Percentiles rank a stretch among this genome's conserved stretches.
Evolutionary conservation across 2,797 vertebrate species (phyloP).

Genomic region (Capromys pilorides): DNA sequence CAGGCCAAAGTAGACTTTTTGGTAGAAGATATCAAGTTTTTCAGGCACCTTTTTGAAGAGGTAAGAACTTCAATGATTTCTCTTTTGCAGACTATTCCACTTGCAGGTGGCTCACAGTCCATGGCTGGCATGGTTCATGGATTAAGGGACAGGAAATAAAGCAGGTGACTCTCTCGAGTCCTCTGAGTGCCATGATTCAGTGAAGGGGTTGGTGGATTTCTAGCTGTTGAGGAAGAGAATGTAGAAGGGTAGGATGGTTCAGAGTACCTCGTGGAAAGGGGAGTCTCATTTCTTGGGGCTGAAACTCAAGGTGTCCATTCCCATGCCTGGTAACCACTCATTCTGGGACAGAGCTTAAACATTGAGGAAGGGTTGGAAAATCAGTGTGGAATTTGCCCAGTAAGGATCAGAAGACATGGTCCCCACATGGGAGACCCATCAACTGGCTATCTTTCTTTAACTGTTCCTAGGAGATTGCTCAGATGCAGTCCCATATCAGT

Average conservation of each 20-base stretch:
- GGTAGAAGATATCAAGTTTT: constrained; percentile 93
- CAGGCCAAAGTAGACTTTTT: constrained; percentile 91
- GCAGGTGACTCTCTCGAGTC: accelerated
- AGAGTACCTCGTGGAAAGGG: accelerated
- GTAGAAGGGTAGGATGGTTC: not conserved
- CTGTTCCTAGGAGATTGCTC: constrained; percentile 89
- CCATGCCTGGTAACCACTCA: not conserved
- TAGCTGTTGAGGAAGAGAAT: not conserved
- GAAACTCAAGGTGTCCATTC: not conserved
- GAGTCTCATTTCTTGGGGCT: accelerated
- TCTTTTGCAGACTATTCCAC: not conserved
- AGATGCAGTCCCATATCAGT: constrained; percentile 89
- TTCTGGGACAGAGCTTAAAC: not conserved
- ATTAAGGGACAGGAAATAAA: not conserved
- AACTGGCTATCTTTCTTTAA: not conserved
- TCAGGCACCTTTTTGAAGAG: constrained; percentile 90
- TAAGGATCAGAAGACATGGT: not conserved
- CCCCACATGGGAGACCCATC: not conserved
- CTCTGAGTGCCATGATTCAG: not conserved
- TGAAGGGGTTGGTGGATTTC: not conserved
- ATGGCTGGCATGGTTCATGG: not conserved
- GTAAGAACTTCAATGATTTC: constrained; percentile 78
- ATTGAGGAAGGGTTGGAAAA: not conserved
- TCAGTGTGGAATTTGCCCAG: not conserved
- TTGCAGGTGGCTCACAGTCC: not conserved